Evolutionary conservation across 2,797 vertebrate species (phyloP), one percentile per base, ranked within the genome.

Genomic region (Darevskia mixta): DNA sequence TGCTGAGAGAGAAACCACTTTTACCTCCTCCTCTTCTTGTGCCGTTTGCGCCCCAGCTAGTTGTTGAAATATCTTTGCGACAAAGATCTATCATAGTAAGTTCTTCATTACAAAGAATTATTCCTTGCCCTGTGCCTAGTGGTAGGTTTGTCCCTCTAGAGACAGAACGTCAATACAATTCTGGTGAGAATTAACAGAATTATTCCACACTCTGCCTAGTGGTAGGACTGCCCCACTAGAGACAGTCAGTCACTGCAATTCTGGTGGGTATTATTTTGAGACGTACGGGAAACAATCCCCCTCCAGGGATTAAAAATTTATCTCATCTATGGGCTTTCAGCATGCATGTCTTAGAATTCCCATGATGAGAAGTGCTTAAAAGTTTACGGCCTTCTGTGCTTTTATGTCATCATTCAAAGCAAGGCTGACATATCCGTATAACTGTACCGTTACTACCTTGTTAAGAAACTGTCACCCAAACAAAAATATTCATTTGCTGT

Each of bases 351-450:
- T 61, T 43, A 61, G 38, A 82, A 72, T 38, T 92, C 55, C 84
- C 85, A 38, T 58, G 61, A 75, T 79, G 69, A 93, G 73, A 76
- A 77, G 8, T 55, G 66, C 72, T 87, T 83, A 82, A 83, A 77
- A 77, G 86, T 67, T 77, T 83, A 83, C 35, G 43, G 41, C 43
- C 72, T 77, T 87, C 32, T 83, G 72, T 55, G 72, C 80, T 87
- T 87, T 87, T 77, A 89, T 3, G 20, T 29, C 43, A 67, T 88
- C 77, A 29, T 90, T 90, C 89, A 69, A 84, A 89, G 66, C n/a
- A 29, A 32, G 76, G 66, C 55, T 90, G 81, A 69, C 20, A 55
- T 80, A 85, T 15, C 78, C 5, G 15, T n/a, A 80, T 76, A 55
- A 20, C 55, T 71, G 18, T 67, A 58, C 67, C 11, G 7, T 83